Conservation (phyloP, 2,888 invertebrate genomes). For the Torymus aiolomorphi region DNA sequence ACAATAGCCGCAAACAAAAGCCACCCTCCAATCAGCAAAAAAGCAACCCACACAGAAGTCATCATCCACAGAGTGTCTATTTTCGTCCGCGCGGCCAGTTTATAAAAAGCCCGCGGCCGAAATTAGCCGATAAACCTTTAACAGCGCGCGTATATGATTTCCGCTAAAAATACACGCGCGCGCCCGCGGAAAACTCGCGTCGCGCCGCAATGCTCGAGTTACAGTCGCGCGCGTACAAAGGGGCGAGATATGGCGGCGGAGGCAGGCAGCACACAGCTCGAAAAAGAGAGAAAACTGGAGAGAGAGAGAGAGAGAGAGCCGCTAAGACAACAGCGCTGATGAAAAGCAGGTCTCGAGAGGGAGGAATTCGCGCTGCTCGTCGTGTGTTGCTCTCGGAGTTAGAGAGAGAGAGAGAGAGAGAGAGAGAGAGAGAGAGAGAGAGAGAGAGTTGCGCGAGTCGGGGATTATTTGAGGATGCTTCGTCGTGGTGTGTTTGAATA, state of each 20-base stretch:
- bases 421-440: too few species aligned
- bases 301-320: neutral
- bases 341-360: neutral
- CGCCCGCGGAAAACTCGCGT: constrained; percentile 15
- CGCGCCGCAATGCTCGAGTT: constrained; percentile 28
- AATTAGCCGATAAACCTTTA: constrained; percentile 53
- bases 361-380: too few species aligned
- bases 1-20: too few species aligned
- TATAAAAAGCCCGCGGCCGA: constrained; percentile 43
- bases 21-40: too few species aligned
- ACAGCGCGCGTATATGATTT: constrained; percentile 51
- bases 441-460: too few species aligned
- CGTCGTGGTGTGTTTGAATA: too few species aligned
- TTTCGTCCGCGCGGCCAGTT: neutral
- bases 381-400: too few species aligned
- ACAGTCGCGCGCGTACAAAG: constrained; percentile 11
- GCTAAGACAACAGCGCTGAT: neutral
- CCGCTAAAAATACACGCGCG: constrained; percentile 46
- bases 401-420: too few species aligned
- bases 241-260: constrained; percentile 3
- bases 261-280: neutral
- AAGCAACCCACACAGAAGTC: neutral
- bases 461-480: too few species aligned
- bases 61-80: neutral
- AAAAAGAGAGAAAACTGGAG: neutral